Conservation (phyloP, 1,140 invertebrate species). For the Drosophila micromelanica region DNA sequence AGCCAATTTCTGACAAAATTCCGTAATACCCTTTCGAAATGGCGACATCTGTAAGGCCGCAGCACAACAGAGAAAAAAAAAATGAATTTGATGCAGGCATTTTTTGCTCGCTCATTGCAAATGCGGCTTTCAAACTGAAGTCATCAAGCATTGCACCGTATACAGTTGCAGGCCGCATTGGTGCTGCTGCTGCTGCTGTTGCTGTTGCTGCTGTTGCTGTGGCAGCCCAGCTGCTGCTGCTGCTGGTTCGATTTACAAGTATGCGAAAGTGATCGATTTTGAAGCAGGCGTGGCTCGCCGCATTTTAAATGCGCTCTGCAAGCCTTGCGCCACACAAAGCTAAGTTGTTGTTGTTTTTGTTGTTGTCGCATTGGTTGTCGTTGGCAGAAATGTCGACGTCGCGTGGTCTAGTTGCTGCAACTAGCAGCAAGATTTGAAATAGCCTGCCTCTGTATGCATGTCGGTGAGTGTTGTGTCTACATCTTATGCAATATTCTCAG, state of each 20-base stretch:
- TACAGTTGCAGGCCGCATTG: slow-evolving; percentile 21
- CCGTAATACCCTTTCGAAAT: slow-evolving; percentile 12
- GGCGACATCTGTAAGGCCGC: not conserved
- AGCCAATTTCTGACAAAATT: slow-evolving; percentile 22
- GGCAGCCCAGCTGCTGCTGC: slow-evolving; percentile 32
- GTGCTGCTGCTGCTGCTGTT: slow-evolving; percentile 6
- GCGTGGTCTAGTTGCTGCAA: slow-evolving; percentile 73
- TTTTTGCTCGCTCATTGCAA: slow-evolving; percentile 19
- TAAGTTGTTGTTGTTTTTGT: slow-evolving; percentile 24
- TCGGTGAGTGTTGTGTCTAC: slow-evolving; percentile 60
- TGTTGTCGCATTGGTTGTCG: slow-evolving; percentile 29
- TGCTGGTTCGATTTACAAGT: slow-evolving; percentile 40
- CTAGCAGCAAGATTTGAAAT: slow-evolving; percentile 74
- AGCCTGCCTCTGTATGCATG: slow-evolving; percentile 54
- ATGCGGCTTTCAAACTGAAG: slow-evolving; percentile 17
- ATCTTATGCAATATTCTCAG: slow-evolving; percentile 79
- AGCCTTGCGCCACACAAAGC: slow-evolving; percentile 58
- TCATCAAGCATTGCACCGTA: slow-evolving; percentile 23
- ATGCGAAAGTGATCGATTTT: slow-evolving; percentile 83
- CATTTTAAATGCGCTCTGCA: slow-evolving; percentile 51
- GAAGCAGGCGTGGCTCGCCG: slow-evolving; percentile 69
- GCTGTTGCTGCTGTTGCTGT: slow-evolving; percentile 9
- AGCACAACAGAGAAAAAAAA: not conserved
- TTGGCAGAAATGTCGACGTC: slow-evolving; percentile 49
- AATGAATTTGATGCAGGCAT: slow-evolving; percentile 12